A percentile compares a stretch with the other conserved stretches of the same genome.
phyloP scores from a whole-genome alignment of 2,113 vertebrate species.

The Xiphorhynchus elegans region DNA sequence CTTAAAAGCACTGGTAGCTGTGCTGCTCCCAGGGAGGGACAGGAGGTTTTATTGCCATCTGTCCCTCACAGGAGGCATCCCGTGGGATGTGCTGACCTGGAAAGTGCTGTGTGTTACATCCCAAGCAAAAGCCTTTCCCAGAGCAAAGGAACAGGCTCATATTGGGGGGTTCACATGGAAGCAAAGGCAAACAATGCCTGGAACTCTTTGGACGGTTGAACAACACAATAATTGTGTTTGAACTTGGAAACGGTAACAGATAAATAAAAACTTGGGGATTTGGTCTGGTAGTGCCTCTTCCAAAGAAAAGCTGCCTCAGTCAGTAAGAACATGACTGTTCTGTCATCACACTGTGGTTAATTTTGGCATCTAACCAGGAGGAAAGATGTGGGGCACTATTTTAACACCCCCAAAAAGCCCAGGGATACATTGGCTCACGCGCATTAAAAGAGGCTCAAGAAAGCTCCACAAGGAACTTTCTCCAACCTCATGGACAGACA shows the following conservation, averaged over 20 bases:
- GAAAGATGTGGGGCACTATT: not conserved
- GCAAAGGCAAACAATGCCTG: not conserved
- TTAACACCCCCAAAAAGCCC: not conserved
- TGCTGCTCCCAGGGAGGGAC: not conserved
- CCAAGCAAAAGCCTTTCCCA: not conserved
- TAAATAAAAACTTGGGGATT: not conserved
- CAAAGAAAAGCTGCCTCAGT: not conserved
- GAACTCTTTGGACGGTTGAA: not conserved
- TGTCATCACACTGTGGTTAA: not conserved
- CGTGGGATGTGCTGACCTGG: not conserved
- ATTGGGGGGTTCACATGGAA: rapidly evolving
- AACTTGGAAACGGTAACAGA: not conserved
- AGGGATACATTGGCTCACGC: rapidly evolving
- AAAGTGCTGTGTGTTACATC: rapidly evolving
- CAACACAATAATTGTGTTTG: rapidly evolving
- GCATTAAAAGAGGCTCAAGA: not conserved
- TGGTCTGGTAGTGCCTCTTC: not conserved
- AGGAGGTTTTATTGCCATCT: not conserved
- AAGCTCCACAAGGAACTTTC: not conserved
- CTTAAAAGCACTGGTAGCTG: not conserved
- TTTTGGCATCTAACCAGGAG: not conserved
- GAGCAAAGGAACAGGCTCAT: not conserved
- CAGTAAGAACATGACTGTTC: rapidly evolving
- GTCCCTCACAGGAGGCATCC: not conserved
- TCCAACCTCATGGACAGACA: not conserved